Conservation (phyloP, 2,113 vertebrate genomes). For the Phylloscopus whistleri region DNA sequence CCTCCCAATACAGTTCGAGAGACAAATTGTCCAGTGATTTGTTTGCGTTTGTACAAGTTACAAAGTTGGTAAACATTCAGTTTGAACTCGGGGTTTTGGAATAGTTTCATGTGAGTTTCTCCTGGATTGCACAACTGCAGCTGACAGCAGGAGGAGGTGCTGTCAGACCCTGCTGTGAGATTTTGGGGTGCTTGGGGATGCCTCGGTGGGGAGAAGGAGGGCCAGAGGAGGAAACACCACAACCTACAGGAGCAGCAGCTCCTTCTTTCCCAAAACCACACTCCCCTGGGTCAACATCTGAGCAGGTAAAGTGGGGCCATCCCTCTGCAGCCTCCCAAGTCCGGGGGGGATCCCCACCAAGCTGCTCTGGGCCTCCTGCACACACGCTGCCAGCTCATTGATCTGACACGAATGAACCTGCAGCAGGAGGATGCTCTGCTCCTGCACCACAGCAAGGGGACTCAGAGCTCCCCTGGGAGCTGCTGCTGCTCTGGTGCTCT, state of each 20-base stretch:
- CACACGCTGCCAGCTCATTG: fast-evolving
- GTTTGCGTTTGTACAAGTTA: slow-evolving; percentile 42
- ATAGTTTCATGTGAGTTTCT: background rate
- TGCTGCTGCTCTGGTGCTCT: background rate
- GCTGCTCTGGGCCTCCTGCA: fast-evolving
- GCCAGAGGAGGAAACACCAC: background rate
- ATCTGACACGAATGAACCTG: background rate
- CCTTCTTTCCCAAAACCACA: background rate
- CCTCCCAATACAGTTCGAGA: slow-evolving; percentile 44
- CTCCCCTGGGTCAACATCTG: fast-evolving
- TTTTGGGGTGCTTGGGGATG: background rate
- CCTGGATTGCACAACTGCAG: background rate
- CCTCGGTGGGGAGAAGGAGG: fast-evolving
- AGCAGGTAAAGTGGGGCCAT: background rate
- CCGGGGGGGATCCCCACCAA: fast-evolving
- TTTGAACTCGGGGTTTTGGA: background rate
- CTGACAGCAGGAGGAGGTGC: background rate
- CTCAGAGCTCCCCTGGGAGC: background rate
- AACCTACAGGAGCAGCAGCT: background rate
- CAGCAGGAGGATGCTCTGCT: background rate
- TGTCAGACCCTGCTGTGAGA: fast-evolving
- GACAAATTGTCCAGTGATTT: slow-evolving; percentile 27
- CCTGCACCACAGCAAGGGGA: no score
- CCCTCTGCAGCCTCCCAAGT: background rate
- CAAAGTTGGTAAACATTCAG: background rate